Conservation (phyloP, 2,113 vertebrate genomes). For the Shinisaurus crocodilurus region DNA sequence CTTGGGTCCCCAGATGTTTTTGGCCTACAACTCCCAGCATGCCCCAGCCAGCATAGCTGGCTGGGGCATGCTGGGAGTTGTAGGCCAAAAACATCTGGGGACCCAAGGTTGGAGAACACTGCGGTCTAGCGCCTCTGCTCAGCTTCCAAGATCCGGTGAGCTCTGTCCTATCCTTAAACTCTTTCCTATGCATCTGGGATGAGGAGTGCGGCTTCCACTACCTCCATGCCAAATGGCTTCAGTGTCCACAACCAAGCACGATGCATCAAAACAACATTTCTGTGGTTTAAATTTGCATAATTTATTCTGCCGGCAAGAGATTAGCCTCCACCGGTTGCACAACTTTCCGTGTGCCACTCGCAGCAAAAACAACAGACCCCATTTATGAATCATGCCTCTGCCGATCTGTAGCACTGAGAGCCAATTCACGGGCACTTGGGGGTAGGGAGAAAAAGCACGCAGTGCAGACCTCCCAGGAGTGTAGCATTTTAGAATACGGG, state of each 20-base stretch:
- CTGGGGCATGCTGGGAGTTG: too few relatives aligned
- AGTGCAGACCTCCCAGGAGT: not conserved
- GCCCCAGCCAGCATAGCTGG: too few relatives aligned
- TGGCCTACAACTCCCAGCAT: too few relatives aligned
- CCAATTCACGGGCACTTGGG: not conserved
- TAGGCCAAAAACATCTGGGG: too few relatives aligned
- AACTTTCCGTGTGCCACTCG: not conserved
- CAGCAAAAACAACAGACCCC: not conserved
- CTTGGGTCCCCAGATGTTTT: too few relatives aligned
- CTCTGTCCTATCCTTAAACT: too few relatives aligned
- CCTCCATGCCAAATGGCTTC: not conserved
- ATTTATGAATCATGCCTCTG: not conserved
- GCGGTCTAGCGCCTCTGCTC: not conserved
- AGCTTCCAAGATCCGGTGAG: not conserved
- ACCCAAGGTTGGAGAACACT: too few relatives aligned
- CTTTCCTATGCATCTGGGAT: not conserved
- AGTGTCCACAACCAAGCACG: not conserved
- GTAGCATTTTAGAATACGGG: not conserved
- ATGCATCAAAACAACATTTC: not conserved
- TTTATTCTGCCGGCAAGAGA: not conserved
- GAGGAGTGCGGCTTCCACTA: not conserved
- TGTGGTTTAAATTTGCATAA: not conserved
- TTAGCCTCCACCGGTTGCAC: not conserved
- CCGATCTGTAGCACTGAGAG: not conserved
- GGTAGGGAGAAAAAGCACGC: not conserved